Base-by-base conservation (phyloP, 2,113 vertebrate genomes). In the Etheostoma spectabile region DNA sequence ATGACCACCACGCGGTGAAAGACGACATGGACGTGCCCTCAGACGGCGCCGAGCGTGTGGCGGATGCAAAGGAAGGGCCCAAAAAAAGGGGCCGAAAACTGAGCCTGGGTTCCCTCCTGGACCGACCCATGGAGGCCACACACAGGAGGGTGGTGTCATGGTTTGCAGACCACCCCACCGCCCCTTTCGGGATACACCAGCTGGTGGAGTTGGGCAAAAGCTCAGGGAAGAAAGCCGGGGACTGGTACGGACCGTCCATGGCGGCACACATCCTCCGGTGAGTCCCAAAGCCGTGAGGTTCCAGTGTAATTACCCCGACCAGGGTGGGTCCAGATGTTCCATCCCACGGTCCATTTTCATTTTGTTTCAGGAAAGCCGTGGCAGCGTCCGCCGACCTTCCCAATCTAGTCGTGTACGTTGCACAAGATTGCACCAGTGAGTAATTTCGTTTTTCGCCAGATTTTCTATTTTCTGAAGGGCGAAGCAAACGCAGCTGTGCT, bases 191-290 rank as follows among this genome's bases (percentile, higher is more conserved):
- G 33, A 94, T 98, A 12, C 97, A 98, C 79, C 91, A 76, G 53
- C 88, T 98, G 64, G 96, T 98, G 66, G 94, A 95, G 61, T 80
- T 96, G 5, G 97, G 97, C 0, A 91, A 81, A 80, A 94, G 93
- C 77, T 95, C 95, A 0, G 97, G 97, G 86, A 97, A 96, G 91
- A 96, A 93, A 77, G 96, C 97, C 0, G 97, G 97, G 0, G 97
- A 98, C 92, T 98, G 97, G 97, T 98, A 98, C 7, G 97, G 97
- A 4, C 97, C 97, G 0, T 95, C 96, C 42, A 94, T 97, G 6
- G 96, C 91, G 0, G 96, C 97, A 0, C 97, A 98, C 85, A 96
- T 98, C 68, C 92, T 98, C 60, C 92, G 95, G 97, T 98, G 88
- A 97, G 95, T 69, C n/a, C 10, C 42, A 27, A 66, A 8, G 19